Percentiles rank a stretch among this genome's conserved stretches.
Evolutionary conservation across 2,113 vertebrate genomes (phyloP).

Genomic region (Archocentrus centrarchus): DNA sequence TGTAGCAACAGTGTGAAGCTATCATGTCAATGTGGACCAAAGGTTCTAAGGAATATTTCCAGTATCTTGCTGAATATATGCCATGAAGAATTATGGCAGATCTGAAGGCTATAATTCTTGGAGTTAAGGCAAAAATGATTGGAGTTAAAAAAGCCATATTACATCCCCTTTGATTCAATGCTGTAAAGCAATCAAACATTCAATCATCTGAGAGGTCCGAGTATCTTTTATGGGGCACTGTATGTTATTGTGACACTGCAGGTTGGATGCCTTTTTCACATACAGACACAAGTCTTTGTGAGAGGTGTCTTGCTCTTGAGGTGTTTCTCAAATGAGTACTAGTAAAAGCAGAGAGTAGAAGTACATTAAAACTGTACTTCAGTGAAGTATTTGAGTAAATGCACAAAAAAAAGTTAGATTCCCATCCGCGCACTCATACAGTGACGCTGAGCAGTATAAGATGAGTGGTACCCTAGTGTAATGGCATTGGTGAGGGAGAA

Average conservation of each 20-base stretch:
- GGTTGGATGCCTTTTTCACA: not conserved
- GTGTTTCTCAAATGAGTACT: not conserved
- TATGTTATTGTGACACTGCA: not conserved
- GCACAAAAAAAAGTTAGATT: not conserved
- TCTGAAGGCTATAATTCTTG: not conserved
- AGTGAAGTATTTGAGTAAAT: not conserved
- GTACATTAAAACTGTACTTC: not conserved
- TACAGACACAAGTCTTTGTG: not conserved
- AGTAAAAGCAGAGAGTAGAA: not conserved
- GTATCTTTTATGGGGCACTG: not conserved
- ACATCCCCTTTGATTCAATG: not conserved
- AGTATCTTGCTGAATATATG: not conserved
- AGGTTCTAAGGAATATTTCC: not conserved
- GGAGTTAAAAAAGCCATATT: slow-evolving; percentile 2
- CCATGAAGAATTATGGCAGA: not conserved
- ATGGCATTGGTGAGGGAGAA: not conserved
- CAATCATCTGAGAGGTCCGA: not conserved
- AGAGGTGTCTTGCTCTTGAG: not conserved
- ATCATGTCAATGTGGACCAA: not conserved
- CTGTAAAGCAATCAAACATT: not conserved
- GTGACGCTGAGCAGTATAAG: not conserved
- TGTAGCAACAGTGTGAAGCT: not conserved
- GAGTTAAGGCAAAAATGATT: not conserved
- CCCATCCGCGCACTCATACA: not conserved
- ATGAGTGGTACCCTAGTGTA: not conserved